A percentile compares a stretch with the other conserved stretches of the same genome.
Evolutionary conservation across 1,140 invertebrate species (phyloP).

Genomic region (Sycophaga agraensis): DNA sequence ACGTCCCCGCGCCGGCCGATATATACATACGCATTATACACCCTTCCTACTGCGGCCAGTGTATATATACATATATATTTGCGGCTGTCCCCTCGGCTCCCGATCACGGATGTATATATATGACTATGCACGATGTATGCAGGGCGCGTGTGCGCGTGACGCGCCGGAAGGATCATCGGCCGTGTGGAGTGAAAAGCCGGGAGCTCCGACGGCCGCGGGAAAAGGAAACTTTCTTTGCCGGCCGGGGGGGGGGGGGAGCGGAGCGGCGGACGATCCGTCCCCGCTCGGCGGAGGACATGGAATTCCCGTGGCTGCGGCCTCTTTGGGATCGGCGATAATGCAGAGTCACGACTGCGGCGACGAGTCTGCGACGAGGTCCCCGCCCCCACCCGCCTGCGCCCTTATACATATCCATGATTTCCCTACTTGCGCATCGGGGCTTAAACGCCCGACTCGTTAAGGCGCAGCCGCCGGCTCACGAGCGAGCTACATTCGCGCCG

Average conservation of each 20-base stretch:
- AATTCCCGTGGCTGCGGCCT: conserved; percentile 26
- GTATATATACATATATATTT: too few species aligned
- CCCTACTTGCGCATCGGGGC: not conserved
- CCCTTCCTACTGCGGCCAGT: too few species aligned
- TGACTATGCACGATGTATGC: too few species aligned
- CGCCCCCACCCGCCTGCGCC: not conserved
- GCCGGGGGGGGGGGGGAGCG: not conserved
- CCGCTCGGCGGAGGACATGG: conserved; percentile 9
- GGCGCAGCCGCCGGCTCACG: conserved; percentile 7
- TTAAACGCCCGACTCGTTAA: conserved; percentile 27
- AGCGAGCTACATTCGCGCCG: conserved; percentile 4
- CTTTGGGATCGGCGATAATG: conserved; percentile 24
- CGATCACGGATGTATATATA: too few species aligned
- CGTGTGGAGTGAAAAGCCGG: too few species aligned
- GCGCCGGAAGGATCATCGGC: too few species aligned
- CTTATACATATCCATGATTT: conserved; percentile 12
- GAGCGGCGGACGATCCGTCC: too few species aligned
- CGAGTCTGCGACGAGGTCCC: not conserved
- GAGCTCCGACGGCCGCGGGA: too few species aligned
- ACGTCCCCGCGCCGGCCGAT: not conserved
- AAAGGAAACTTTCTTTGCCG: too few species aligned
- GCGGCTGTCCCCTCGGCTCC: too few species aligned
- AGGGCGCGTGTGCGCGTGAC: not conserved
- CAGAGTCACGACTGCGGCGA: conserved; percentile 17
- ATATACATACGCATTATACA: not conserved